These are phyloP conservation scores for Masnerella sp. DNA, from an alignment of 2,888 invertebrate species.

Conservation along the genomic window DNA sequence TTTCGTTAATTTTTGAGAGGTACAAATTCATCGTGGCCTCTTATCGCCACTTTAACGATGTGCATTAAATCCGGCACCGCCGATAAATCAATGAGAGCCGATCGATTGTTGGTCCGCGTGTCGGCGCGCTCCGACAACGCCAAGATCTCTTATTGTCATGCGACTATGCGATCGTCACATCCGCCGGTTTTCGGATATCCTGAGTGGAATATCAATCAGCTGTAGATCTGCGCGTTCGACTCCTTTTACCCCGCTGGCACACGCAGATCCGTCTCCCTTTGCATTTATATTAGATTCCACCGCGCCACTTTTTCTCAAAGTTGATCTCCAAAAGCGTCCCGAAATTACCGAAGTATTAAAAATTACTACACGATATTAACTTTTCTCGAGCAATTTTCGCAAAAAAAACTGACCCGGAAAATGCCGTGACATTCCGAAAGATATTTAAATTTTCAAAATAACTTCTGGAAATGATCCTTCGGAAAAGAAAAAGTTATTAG, in stretches of 20 bases:
- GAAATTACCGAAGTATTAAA: too few species aligned
- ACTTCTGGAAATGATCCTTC: too few species aligned
- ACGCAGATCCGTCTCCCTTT: constrained; percentile 58
- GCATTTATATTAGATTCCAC: constrained; percentile 63
- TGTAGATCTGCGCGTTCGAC: constrained; percentile 47
- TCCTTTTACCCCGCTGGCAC: constrained; percentile 54
- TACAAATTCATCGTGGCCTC: constrained; percentile 19
- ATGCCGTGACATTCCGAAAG: too few species aligned
- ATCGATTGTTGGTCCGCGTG: constrained; percentile 40
- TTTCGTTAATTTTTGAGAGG: too few species aligned
- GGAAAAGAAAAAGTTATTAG: too few species aligned
- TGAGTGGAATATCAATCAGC: constrained; percentile 74
- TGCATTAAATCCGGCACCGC: neutral
- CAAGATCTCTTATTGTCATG: constrained; percentile 66
- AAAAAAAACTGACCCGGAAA: too few species aligned
- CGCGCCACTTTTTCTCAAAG: too few species aligned
- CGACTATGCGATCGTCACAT: constrained; percentile 65
- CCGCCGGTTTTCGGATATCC: constrained; percentile 69
- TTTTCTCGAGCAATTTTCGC: too few species aligned
- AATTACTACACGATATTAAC: too few species aligned
- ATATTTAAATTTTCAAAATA: too few species aligned
- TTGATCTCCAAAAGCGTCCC: too few species aligned
- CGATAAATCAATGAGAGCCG: constrained; percentile 38
- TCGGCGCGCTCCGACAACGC: constrained; percentile 22
- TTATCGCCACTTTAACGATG: constrained; percentile 36